phyloP scores from a whole-genome alignment of 2,113 vertebrate species.

The Ochotona curzoniae region DNA sequence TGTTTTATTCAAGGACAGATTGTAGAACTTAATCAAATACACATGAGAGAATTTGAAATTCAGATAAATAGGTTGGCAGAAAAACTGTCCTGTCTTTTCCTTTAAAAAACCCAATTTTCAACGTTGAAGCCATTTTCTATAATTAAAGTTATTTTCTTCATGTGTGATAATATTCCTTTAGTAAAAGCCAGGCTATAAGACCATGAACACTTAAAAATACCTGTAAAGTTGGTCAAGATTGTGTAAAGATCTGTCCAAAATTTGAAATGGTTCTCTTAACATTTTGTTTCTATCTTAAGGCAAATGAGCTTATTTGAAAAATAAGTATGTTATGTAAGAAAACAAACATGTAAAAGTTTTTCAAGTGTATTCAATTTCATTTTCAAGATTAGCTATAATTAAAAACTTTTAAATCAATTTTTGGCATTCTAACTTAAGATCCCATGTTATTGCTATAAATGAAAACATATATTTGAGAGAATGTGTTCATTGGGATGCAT shows the following conservation, averaged over 20 bases:
- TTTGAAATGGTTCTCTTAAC: not conserved
- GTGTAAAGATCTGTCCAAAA: not conserved
- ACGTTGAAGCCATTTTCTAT: not conserved
- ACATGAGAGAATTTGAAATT: not conserved
- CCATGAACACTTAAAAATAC: not conserved
- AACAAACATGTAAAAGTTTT: not conserved
- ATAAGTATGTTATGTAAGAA: not conserved
- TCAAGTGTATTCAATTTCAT: not conserved
- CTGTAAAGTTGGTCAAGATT: not conserved
- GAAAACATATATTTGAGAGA: not conserved
- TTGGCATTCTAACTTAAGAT: not conserved
- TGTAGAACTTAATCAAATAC: not conserved
- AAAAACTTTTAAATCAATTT: not conserved
- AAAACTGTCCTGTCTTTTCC: not conserved
- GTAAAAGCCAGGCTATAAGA: not conserved
- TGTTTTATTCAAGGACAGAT: not conserved
- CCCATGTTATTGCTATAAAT: not conserved
- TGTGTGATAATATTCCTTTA: not conserved
- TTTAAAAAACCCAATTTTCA: not conserved
- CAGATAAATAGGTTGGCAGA: not conserved
- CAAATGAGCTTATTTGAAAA: constrained; percentile 7
- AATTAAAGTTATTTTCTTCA: not conserved
- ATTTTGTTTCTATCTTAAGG: not conserved
- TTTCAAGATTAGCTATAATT: not conserved
- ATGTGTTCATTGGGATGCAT: not conserved